Percentiles rank a stretch among this genome's conserved stretches.
Conservation (phyloP, 2,113 vertebrate genomes). For the Ptyas mucosa region DNA sequence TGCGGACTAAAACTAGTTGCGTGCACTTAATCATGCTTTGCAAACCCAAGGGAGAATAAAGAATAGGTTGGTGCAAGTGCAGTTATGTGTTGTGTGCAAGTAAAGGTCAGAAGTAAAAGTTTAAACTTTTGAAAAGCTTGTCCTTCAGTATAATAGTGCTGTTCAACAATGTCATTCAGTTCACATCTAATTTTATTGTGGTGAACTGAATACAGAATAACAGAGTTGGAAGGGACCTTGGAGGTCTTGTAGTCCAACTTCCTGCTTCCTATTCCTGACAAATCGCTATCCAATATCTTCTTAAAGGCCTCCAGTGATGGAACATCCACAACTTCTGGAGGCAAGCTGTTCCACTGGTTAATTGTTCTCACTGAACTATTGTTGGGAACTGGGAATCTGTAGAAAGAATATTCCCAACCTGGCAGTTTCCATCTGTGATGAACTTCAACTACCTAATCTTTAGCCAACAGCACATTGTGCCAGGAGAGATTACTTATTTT, state of each 20-base stretch:
- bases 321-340: too few relatives aligned
- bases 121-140: not conserved
- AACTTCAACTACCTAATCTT: not conserved
- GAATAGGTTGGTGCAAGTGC: not conserved
- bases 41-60: not conserved
- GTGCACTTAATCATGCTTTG: constrained; percentile 34
- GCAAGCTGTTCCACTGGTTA: not conserved
- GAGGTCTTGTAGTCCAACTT: too few relatives aligned
- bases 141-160: not conserved
- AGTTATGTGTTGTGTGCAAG: not conserved
- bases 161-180: not conserved
- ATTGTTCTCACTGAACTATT: not conserved
- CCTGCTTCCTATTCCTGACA: too few relatives aligned
- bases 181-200: not conserved
- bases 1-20: constrained; percentile 56
- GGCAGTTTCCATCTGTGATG: not conserved
- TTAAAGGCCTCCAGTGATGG: too few relatives aligned
- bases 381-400: not conserved
- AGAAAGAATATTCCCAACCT: not conserved
- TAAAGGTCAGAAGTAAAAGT: not conserved
- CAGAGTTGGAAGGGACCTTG: too few relatives aligned
- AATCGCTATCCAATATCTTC: too few relatives aligned
- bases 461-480: not conserved
- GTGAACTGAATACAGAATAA: not conserved
- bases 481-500: not conserved